Base-by-base conservation (phyloP, 37 sponge, comb jelly and placozoan genomes). In the Oopsacas minuta region DNA sequence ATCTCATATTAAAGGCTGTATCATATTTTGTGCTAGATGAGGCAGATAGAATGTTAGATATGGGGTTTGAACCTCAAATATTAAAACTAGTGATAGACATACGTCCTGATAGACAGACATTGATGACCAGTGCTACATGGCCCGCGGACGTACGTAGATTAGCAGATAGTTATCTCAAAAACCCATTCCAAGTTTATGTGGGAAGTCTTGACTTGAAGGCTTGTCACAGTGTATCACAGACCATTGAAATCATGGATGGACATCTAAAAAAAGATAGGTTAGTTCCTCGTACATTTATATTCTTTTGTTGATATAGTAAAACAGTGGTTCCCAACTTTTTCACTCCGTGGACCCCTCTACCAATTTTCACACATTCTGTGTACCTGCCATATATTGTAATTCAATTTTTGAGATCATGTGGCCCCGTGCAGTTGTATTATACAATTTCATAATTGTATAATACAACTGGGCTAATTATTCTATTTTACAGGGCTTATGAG, bases 41-140 rank as follows among this genome's bases (percentile, higher is more conserved):
- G 81, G 98, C 98, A 39, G 98, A 97, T 53, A 51, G 98, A 15
- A 97, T 97, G 98, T 52, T 97, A 81, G 98, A 97, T 83, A 94
- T 97, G 95, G 98, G 98, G 0, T 97, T 97, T 88, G 98, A 97
- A 83, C 98, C 95, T 38, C 95, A 97, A 86, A 97, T 97, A 28
- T 91, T 89, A 84, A 94, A 92, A 82, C 87, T 92, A 8, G 86
- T 97, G 23, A 36, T 97, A 52, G 98, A 97, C 39, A 94, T 97
- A 38, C 85, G 98, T 22, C 95, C 94, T 12, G 98, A 97, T 82
- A 52, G 98, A 5, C 98, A 97, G 85, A 94, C 98, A 23, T 85
- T 97, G 1, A 97, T 97, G 98, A 97, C 98, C 81, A 95, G 95
- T 89, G 98, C 98, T 0, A 97, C 98, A 42, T 97, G 98, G 98